Base-by-base conservation (phyloP, 2,888 invertebrate genomes). In the Conchocele bisecta region DNA sequence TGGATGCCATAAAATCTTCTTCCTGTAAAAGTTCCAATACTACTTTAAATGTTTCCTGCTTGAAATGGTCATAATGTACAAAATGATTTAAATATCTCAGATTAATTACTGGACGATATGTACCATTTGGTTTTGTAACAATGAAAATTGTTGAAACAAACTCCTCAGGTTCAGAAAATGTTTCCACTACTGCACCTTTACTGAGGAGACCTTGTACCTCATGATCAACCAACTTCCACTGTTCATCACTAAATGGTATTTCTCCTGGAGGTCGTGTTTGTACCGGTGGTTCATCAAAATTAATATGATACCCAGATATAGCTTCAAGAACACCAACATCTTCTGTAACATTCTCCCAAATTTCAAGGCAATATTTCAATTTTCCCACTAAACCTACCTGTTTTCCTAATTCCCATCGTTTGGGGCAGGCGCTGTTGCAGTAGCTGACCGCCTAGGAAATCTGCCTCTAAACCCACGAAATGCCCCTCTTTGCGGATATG, bases 11-110 rank as follows among this genome's bases (percentile, higher is more conserved):
- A 53, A 31, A 66, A 63, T 63, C 66, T 46, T 59, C 37, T 41
- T 51, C n/a, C 31, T 66, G 50, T n/a, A 59, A 54, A 17, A 63
- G 24, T 7, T 54, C 54, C 17, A 54, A 54, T 26, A 54, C 24
- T 4, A 37, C 37, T 6, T 26, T n/a, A 24, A 54, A 54, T 2
- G 35, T 24, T 37, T 54, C 54, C 28, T 70, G 63, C 17, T 70
- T 64, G 29, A 64, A 64, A 59, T 64, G 57, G n/a, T 70, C 51
- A 44, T 70, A 69, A 15, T 28, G 17, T 1, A 70, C 54, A 46
- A 64, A 70, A 13, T 54, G 17, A 31, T 69, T 69, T 24, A 70
- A 39, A 17, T 53, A 13, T 35, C 44, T 64, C 24, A 64, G 41
- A 46, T 65, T 70, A 7, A 64, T 65, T 22, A 59, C 35, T 11